Conservation (phyloP, 2,113 vertebrate genomes). For the Isurus oxyrinchus region DNA sequence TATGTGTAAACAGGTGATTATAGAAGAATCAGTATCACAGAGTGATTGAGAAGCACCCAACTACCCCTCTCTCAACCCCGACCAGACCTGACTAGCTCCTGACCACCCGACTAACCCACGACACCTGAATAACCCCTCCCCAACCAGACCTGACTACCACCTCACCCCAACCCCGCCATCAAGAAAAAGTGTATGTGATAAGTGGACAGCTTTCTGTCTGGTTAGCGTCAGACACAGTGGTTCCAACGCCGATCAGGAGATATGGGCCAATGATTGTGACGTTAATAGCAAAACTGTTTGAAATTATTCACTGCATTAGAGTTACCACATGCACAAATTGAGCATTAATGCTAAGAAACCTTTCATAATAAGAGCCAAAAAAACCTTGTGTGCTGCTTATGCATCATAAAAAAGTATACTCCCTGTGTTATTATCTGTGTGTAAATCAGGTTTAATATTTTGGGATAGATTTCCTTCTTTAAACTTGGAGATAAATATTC, state of each 20-base stretch:
- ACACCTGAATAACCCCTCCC: no score
- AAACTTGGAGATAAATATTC: neutral
- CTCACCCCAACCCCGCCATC: no score
- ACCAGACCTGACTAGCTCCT: no score
- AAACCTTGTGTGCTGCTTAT: neutral
- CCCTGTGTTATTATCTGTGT: neutral
- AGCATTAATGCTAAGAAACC: no score
- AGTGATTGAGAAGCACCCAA: neutral
- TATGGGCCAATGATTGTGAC: neutral
- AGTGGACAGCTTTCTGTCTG: no score
- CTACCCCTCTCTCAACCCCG: no score
- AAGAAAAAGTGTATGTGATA: no score
- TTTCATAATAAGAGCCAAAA: neutral
- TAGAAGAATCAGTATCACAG: neutral
- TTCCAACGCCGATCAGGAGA: no score
- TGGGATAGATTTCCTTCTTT: neutral
- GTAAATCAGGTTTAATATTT: neutral
- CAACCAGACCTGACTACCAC: no score
- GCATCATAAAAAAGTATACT: neutral
- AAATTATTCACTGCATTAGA: neutral
- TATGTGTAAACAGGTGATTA: neutral
- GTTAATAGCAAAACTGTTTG: neutral
- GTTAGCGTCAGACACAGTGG: no score
- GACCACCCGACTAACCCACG: no score
- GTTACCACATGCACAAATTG: neutral